Base-by-base conservation (phyloP, 2,888 invertebrate genomes). In the Phoenoteleia sp. region DNA sequence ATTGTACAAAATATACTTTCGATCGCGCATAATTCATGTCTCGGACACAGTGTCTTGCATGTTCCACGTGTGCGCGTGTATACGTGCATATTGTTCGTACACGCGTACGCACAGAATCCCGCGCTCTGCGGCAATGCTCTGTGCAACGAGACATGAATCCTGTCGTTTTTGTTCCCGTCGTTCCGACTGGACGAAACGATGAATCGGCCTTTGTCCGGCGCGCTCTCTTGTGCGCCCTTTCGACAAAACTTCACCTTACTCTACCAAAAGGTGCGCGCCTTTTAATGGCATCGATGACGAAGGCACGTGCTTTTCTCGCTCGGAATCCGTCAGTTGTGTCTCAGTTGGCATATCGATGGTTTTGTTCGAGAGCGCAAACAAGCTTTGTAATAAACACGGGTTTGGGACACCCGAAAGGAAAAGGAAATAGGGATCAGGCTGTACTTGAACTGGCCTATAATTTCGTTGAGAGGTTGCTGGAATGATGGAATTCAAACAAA, bases 91-190 rank as follows among this genome's bases (percentile, higher is more conserved):
- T 76, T 80, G 74, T 81, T 58, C 71, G 67, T 80, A 62, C 69
- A 66, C 76, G 71, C 62, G 60, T 58, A 60, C 58, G 74, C 76
- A 54, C 66, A 66, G 74, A 60, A 76, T 47, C 66, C 42, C 74
- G 67, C 54, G 64, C 80, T 52, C 47, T 39, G 69, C 56, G 69
- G 42, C 33, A 27, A 21, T 76, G 84, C 33, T 66, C 88, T 90
- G 92, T 84, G 90, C 93, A 93, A 89, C 93, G 91, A 93, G 91
- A 93, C 93, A 92, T 92, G 92, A 91, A 93, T 93, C 93, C 93
- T 93, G 93, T 91, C 91, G 91, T 92, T 93, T 92, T 91, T 93
- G 91, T 91, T 88, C 88, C 75, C 82, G 85, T 89, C 89, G 87
- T 91, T 91, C 89, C 88, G 86, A 87, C 87, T 87, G 77, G 84